phyloP scores from a whole-genome alignment of 2,797 vertebrate genomes.

The Pampus argenteus region DNA sequence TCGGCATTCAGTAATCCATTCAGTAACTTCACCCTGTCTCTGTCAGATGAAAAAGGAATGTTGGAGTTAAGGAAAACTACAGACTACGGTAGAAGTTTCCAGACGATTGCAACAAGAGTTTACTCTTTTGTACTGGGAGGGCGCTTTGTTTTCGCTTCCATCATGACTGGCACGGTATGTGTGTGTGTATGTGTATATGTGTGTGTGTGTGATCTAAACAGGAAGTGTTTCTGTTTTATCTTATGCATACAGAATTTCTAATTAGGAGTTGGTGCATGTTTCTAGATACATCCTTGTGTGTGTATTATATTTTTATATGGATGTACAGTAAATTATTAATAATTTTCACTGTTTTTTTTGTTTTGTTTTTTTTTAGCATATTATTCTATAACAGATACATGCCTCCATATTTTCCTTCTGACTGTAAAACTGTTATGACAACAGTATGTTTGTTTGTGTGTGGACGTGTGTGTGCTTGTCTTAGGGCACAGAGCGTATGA shows the following conservation, averaged over 20 bases:
- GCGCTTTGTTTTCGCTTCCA: conserved; percentile 92
- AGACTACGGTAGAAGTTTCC: conserved; percentile 89
- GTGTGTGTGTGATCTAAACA: no score
- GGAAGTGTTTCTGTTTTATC: neutral
- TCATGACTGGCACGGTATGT: conserved; percentile 90
- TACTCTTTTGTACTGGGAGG: conserved; percentile 94
- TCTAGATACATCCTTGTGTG: neutral
- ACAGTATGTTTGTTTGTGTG: conserved; percentile 1
- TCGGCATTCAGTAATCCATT: neutral
- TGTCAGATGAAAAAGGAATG: conserved; percentile 87
- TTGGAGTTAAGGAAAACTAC: conserved; percentile 88
- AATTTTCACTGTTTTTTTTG: no score
- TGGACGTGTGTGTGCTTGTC: conserved; percentile 20
- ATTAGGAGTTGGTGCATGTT: neutral
- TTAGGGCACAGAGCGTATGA: conserved; percentile 87
- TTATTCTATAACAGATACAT: neutral
- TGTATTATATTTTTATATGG: neutral
- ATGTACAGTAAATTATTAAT: neutral
- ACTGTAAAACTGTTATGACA: neutral
- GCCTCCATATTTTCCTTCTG: neutral
- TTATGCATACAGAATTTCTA: neutral
- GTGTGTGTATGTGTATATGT: neutral
- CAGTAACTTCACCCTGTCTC: neutral
- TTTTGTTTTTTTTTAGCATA: neutral
- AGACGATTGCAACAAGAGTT: conserved; percentile 89